A percentile compares a stretch with the other conserved stretches of the same genome.
phyloP scores from a whole-genome alignment of 2,797 vertebrate genomes.

The Anas bernieri region DNA sequence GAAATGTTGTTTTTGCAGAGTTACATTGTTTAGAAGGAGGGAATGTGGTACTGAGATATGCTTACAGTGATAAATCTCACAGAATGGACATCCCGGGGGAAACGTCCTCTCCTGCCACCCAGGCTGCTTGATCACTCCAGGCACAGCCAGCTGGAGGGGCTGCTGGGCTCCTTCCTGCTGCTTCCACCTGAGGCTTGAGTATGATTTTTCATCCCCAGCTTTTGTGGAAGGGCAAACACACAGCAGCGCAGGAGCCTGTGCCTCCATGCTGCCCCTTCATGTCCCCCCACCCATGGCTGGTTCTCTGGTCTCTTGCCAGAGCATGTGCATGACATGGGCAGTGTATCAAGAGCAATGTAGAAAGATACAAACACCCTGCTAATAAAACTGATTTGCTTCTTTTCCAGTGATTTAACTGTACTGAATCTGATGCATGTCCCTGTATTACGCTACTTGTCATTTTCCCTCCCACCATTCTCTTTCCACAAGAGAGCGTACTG shows the following conservation, averaged over 20 bases:
- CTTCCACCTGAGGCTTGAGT: neutral
- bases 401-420: neutral
- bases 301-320: neutral
- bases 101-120: neutral
- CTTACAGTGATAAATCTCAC: no score
- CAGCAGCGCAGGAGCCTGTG: neutral
- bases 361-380: neutral
- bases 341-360: neutral
- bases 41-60: no score
- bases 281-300: fast-evolving
- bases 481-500: neutral
- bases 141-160: neutral
- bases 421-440: neutral
- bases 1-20: no score
- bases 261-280: neutral
- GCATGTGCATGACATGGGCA: fast-evolving
- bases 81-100: neutral
- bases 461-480: neutral
- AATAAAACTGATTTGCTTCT: neutral
- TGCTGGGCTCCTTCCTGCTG: neutral
- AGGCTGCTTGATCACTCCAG: neutral
- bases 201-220: fast-evolving
- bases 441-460: neutral
- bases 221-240: neutral
- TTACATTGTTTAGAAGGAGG: no score